Base-by-base conservation (phyloP, 2,797 vertebrate species). In the Uromys caudimaculatus region DNA sequence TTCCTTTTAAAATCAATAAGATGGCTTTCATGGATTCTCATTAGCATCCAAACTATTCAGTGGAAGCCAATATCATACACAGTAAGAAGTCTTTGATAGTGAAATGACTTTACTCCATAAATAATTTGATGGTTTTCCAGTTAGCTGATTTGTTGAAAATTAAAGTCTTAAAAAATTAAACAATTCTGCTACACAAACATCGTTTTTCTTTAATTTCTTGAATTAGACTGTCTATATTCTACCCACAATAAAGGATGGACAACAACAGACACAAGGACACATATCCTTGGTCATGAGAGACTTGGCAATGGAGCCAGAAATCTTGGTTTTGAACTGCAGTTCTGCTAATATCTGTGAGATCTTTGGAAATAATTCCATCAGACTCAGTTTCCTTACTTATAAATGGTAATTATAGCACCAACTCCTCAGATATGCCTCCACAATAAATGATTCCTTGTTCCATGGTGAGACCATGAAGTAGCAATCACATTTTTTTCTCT, bases 21-120 rank as follows among this genome's bases (percentile, higher is more conserved):
- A 54, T 67, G 4, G 27, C 2, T 62, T n/a, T 76, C 32, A 93
- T 0, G 1, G 11, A 4, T 11, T 96, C 38, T 81, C 62, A 91
- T 97, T 91, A 67, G 54, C 21, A 7, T 79, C 2, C 10, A 73
- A 75, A 35, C 2, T 89, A 62, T 19, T 93, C 69, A 84, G 2
- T 83, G 24, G 95, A 95, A 94, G 50, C 23, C 35, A 94, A 76
- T 27, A 91, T 86, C 81, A 96, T 76, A 79, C 6, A 71, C 54
- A 79, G 6, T 38, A 75, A 79, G 13, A 27, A 44, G 44, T 44
- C 44, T 44, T 85, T 62, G 85, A 79, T 67, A 64, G 86, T 76
- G 3, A 95, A 94, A 94, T 85, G 6, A 77, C 64, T 84, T 94
- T 90, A 38, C 76, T 35, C 5, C 16, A 56, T 95, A 92, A 92